phyloP scores from a whole-genome alignment of 2,888 invertebrate species.

The Rotaria socialis region DNA sequence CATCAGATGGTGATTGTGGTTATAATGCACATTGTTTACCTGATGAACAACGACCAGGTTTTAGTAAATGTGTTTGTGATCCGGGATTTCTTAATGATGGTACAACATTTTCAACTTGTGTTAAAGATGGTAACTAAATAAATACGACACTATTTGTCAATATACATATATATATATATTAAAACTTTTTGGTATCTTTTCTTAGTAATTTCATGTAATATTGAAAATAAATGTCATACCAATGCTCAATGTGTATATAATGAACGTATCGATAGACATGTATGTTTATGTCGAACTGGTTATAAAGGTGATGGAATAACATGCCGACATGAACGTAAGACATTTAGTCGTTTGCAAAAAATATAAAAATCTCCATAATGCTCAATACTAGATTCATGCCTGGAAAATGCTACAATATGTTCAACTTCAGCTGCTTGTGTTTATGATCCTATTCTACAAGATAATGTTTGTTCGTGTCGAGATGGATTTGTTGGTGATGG shows the following conservation, averaged over 20 bases:
- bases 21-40: slow-evolving; percentile 42
- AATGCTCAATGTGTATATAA: slow-evolving; percentile 44
- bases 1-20: slow-evolving; percentile 40
- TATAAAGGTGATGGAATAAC: slow-evolving; percentile 56
- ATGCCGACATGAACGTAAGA: slow-evolving; percentile 51
- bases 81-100: slow-evolving; percentile 44
- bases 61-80: slow-evolving; percentile 43
- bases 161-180: too few relatives aligned
- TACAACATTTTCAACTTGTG: slow-evolving; percentile 44
- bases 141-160: too few relatives aligned
- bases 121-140: slow-evolving; percentile 33
- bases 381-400: slow-evolving; percentile 64
- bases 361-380: too few relatives aligned
- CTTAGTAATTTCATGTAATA: slow-evolving; percentile 42
- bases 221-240: slow-evolving; percentile 44
- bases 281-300: slow-evolving; percentile 56
- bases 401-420: slow-evolving; percentile 64
- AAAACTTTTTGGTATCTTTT: not conserved
- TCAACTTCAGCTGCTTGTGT: slow-evolving; percentile 65
- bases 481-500: slow-evolving; percentile 67
- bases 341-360: not conserved
- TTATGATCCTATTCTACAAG: slow-evolving; percentile 62
- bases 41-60: slow-evolving; percentile 34
- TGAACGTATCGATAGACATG: slow-evolving; percentile 43
- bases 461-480: slow-evolving; percentile 68